A percentile compares a stretch with the other conserved stretches of the same genome.
Conservation (phyloP, 2,888 invertebrate genomes). For the Stratiomys singularior region DNA sequence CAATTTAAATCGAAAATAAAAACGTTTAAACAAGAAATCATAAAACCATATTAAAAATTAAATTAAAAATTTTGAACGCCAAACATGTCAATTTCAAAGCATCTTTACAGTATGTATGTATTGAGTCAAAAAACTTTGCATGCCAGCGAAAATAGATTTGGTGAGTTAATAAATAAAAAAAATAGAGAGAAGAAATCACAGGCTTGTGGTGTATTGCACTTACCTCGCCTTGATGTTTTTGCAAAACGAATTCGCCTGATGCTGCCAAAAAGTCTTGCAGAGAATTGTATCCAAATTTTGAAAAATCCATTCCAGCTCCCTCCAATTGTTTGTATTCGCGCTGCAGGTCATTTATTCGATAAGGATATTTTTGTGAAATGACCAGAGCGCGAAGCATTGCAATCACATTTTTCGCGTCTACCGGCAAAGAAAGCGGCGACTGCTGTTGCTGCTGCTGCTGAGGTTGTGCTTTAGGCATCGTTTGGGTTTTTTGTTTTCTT, state of each 20-base stretch:
- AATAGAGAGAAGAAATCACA: neutral
- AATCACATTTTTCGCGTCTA: constrained; percentile 54
- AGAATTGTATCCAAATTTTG: constrained; percentile 69
- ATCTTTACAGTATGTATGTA: neutral
- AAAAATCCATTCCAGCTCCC: constrained; percentile 73
- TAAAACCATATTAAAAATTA: constrained; percentile 18
- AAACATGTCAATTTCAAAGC: neutral
- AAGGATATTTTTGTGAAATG: constrained; percentile 60
- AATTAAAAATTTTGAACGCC: neutral
- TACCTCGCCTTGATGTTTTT: constrained; percentile 67
- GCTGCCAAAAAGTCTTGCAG: constrained; percentile 72
- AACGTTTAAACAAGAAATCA: constrained; percentile 26
- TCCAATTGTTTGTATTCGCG: constrained; percentile 74
- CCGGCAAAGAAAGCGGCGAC: neutral
- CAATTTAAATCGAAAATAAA: constrained; percentile 21
- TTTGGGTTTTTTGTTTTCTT: neutral
- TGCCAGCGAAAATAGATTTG: constrained; percentile 3
- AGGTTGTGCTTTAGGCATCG: constrained; percentile 26
- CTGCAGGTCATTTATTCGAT: constrained; percentile 60
- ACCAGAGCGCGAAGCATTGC: constrained; percentile 57
- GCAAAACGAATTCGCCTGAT: constrained; percentile 69
- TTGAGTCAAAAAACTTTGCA: constrained; percentile 1
- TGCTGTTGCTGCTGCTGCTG: neutral
- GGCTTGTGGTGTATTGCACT: constrained; percentile 49
- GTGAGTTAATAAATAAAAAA: neutral